phyloP scores from a whole-genome alignment of 2,113 vertebrate species.

The Todiramphus chloris region DNA sequence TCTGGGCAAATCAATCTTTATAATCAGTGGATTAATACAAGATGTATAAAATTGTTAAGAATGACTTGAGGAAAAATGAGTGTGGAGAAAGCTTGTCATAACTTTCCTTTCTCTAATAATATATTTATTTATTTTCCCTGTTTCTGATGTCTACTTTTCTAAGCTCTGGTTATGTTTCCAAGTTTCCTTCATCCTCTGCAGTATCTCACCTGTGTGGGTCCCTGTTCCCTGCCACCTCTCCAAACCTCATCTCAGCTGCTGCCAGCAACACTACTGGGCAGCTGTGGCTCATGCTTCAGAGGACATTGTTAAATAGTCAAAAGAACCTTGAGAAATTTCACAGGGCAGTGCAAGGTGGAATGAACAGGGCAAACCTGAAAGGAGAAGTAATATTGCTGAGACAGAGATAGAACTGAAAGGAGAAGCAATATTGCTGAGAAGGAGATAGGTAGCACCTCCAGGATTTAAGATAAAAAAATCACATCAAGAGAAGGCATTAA shows the following conservation, averaged over 20 bases:
- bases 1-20: not conserved
- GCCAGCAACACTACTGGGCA: not conserved
- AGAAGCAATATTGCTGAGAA: not conserved
- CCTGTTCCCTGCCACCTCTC: not conserved
- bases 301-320: not conserved
- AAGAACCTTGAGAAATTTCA: not conserved
- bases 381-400: not conserved
- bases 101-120: not conserved
- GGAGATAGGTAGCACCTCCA: not conserved
- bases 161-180: not conserved
- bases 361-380: not conserved
- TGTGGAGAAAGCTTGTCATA: not conserved
- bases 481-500: not conserved
- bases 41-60: not conserved
- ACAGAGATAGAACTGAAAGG: not conserved
- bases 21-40: not conserved
- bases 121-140: not conserved
- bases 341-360: not conserved
- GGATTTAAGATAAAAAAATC: not conserved
- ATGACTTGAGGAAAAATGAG: not conserved
- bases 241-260: not conserved
- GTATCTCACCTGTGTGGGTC: accelerated
- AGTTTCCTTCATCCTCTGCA: not conserved
- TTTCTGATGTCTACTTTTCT: not conserved
- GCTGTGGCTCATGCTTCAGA: not conserved